Base-by-base conservation (phyloP, 2,113 vertebrate species). In the Chitala chitala region DNA sequence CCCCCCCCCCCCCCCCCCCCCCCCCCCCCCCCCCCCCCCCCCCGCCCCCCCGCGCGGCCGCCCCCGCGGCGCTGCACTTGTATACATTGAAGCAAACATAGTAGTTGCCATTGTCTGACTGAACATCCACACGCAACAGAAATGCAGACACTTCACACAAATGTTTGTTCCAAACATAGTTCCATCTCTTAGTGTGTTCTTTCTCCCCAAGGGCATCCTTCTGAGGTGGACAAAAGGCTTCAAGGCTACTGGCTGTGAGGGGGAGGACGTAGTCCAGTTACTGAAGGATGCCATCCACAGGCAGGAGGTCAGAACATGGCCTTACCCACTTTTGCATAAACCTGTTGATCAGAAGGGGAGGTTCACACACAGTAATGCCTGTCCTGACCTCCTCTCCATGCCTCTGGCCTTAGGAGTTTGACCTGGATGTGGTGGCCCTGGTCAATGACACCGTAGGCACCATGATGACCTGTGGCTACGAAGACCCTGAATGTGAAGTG, bases 171-270 rank as follows among this genome's bases (percentile, higher is more conserved):
- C 17, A 4, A 15, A 64, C 61, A 58, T 9, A n/a, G 7, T 51
- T 20, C 20, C 64, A 9, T 40, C n/a, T 31, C 31, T 46, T 38
- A 38, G 26, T 0, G 59, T 51, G 15, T 22, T 50, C 59, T 0
- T 66, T 82, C 50, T 54, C 17, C 77, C 9, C 2, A 71, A 99
- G 97, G 97, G 93, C 1, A 93, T 98, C 69, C 90, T 99, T 24
- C 87, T 99, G 76, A 94, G 92, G 74, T 99, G 97, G 97, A 99
- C 96, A 0, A 99, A 99, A 76, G 95, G 96, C 3, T 99, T 99
- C 86, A 98, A 93, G 82, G 96, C 94, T 0, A 93, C 92, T 0
- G 95, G 93, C 61, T 99, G 96, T 0, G 96, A 94, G 75, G 97
- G 95, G 0, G 89, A 95, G 69, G 94, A 99, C 0, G 93, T 99